These are phyloP conservation scores for Enteromius treurensis DNA, from an alignment of 2,797 vertebrate genomes.

Conservation along the genomic window DNA sequence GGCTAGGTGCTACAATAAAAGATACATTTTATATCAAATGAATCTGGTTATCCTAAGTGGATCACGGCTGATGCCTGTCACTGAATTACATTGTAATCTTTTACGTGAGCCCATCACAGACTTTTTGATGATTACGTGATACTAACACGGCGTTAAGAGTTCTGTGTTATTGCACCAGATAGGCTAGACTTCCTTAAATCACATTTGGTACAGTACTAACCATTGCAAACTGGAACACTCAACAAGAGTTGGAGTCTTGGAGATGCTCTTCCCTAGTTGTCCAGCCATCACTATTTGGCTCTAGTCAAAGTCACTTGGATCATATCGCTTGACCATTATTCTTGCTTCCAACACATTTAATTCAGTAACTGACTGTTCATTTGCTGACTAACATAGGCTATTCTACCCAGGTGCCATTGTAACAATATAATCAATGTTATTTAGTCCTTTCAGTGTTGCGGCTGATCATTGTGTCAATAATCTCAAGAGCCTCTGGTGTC, in stretches of 20 bases:
- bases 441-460: neutral
- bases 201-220: neutral
- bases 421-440: neutral
- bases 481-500: neutral
- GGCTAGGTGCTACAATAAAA: no score
- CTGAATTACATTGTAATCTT: no score
- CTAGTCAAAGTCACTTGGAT: neutral
- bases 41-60: no score
- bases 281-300: neutral
- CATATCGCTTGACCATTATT: neutral
- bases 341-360: neutral
- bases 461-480: neutral
- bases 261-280: neutral
- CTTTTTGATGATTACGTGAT: no score
- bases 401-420: neutral
- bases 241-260: neutral
- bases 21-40: no score
- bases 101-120: no score
- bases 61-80: no score
- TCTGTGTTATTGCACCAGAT: neutral
- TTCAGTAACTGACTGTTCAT: neutral
- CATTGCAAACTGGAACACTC: neutral
- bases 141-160: no score
- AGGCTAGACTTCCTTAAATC: neutral
- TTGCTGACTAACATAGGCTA: neutral